Base-by-base conservation (phyloP, 2,888 invertebrate genomes). In the Ceraclea dissimilis region DNA sequence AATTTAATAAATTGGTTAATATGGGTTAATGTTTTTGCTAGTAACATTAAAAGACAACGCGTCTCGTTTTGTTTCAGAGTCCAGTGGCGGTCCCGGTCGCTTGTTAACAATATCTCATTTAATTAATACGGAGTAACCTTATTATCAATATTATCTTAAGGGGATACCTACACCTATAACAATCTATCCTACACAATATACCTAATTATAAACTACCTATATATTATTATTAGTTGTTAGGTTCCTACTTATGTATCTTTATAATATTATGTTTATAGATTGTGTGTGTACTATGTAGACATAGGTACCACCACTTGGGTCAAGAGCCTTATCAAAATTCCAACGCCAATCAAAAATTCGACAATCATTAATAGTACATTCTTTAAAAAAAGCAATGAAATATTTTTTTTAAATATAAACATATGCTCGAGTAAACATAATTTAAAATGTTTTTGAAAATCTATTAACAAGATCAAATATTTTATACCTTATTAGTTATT, bases 31-130 rank as follows among this genome's bases (percentile, higher is more conserved):
- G 39, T n/a, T 4, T 39, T 39, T 39, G 39, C 16, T 13, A 39
- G 13, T 13, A 39, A 39, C 39, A 16, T 39, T 13, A 39, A 39
- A 39, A 39, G 4, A n/a, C 39, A 39, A 39, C 39, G 39, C 39
- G 39, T 39, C 39, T 39, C 39, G 60, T 60, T 60, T 58, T 60
- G 58, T 56, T 58, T 57, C 49, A 57, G 48, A 52, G 57, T 57
- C 46, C 60, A 60, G 58, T 60, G 60, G 60, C 56, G 54, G 60
- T 49, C 52, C 56, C 22, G 31, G 51, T 21, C 58, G 44, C 58
- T 54, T 58, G 60, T 60, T 58, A 60, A 60, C 58, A 55, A 60
- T 57, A 60, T 60, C 60, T 51, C 56, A 58, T 58, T 60, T 60
- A 60, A 60, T 60, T 60, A 60, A 59, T 59, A 56, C 56, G 19